Evolutionary conservation across 2,113 vertebrate species (phyloP).

Genomic region (Anhinga anhinga): DNA sequence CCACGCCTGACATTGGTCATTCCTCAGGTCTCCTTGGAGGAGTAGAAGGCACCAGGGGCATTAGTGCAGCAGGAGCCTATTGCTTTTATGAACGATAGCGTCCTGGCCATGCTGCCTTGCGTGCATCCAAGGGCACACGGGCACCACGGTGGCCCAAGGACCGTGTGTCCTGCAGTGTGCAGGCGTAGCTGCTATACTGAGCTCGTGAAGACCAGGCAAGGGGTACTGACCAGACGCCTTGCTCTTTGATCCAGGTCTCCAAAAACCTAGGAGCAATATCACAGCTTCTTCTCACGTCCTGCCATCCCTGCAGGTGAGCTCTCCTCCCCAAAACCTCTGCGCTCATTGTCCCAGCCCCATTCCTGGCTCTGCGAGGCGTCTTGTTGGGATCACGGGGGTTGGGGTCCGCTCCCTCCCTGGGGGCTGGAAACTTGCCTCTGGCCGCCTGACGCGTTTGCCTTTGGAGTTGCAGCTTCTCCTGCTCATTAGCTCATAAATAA

Average conservation of each 20-base stretch:
- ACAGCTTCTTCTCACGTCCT: neutral
- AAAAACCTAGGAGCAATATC: neutral
- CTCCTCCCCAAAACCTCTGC: fast-evolving
- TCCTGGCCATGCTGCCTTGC: fast-evolving
- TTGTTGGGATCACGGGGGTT: fast-evolving
- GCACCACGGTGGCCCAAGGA: fast-evolving
- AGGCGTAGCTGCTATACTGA: neutral
- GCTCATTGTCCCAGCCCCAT: fast-evolving
- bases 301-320: fast-evolving
- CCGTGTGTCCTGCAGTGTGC: fast-evolving
- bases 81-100: neutral
- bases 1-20: fast-evolving
- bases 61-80: neutral
- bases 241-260: neutral
- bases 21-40: neutral
- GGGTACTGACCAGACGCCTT: too few species aligned
- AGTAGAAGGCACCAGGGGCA: neutral
- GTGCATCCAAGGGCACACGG: fast-evolving
- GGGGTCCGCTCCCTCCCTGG: neutral
- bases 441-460: neutral
- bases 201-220: fast-evolving
- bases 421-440: neutral
- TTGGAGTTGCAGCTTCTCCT: neutral
- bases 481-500: constrained; percentile 47
- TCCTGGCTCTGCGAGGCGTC: neutral